Evolutionary conservation across 2,113 vertebrate genomes (phyloP).

Genomic region (Pteronura brasiliensis): DNA sequence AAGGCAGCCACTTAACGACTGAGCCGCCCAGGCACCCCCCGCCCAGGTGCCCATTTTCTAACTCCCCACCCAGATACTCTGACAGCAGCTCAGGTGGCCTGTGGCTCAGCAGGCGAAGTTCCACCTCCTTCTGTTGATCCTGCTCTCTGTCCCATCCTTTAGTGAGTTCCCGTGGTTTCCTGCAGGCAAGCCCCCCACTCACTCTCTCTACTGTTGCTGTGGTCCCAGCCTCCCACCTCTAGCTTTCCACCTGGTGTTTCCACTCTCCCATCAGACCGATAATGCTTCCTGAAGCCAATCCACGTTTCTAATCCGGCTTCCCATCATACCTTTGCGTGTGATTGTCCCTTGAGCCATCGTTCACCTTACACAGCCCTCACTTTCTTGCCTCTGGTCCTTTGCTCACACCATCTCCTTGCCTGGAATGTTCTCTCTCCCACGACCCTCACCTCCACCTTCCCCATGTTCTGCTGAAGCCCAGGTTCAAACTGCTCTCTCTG

Average conservation of each 20-base stretch:
- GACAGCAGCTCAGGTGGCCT: neutral
- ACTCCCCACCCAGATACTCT: neutral
- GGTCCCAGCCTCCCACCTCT: neutral
- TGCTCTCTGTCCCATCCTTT: neutral
- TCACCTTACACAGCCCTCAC: neutral
- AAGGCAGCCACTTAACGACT: too few relatives aligned
- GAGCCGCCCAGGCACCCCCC: too few relatives aligned
- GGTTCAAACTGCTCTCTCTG: neutral
- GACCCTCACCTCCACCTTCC: neutral
- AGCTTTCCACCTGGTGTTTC: neutral
- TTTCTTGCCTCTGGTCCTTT: neutral
- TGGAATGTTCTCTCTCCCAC: neutral
- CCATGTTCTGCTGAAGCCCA: neutral
- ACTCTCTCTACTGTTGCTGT: neutral
- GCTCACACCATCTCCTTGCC: neutral
- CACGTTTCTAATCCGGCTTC: neutral
- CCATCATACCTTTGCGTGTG: fast-evolving
- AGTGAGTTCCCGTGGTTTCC: neutral
- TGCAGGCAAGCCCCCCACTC: neutral
- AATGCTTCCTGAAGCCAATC: neutral
- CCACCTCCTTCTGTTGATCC: neutral
- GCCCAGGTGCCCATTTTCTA: neutral
- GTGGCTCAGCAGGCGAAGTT: neutral
- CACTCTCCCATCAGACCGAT: neutral
- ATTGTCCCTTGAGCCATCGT: neutral